Conservation (phyloP, 2,113 vertebrate genomes). For the Ochotona princeps region DNA sequence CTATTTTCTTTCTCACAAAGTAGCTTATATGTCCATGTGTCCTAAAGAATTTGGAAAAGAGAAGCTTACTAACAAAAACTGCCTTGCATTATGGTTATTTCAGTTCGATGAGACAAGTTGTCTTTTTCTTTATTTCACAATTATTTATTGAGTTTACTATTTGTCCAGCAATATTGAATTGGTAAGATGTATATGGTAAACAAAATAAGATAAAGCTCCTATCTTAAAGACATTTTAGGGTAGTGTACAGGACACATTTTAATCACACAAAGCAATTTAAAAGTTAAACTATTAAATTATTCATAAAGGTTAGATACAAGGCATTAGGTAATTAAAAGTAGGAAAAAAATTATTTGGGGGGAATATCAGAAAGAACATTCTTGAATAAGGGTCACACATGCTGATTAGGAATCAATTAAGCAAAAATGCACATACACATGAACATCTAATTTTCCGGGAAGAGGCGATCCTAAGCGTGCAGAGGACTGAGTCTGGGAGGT, state of each 20-base stretch:
- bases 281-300: conserved; percentile 10
- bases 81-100: neutral
- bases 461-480: neutral
- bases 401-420: neutral
- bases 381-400: neutral
- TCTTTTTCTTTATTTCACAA: neutral
- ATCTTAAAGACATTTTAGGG: neutral
- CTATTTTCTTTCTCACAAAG: neutral
- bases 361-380: neutral
- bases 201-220: neutral
- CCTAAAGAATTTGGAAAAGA: neutral
- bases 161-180: neutral
- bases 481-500: neutral
- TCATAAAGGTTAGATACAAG: neutral
- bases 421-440: neutral
- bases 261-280: conserved; percentile 29
- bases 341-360: neutral
- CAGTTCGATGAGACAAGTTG: neutral
- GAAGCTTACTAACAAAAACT: neutral
- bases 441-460: neutral
- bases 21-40: neutral
- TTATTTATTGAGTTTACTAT: conserved; percentile 27
- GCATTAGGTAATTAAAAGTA: neutral
- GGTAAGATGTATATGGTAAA: neutral
- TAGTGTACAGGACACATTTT: neutral